A percentile compares a stretch with the other conserved stretches of the same genome.
These are phyloP conservation scores for Siniperca knerii DNA, from an alignment of 2,113 vertebrate species.

Conservation along the genomic window DNA sequence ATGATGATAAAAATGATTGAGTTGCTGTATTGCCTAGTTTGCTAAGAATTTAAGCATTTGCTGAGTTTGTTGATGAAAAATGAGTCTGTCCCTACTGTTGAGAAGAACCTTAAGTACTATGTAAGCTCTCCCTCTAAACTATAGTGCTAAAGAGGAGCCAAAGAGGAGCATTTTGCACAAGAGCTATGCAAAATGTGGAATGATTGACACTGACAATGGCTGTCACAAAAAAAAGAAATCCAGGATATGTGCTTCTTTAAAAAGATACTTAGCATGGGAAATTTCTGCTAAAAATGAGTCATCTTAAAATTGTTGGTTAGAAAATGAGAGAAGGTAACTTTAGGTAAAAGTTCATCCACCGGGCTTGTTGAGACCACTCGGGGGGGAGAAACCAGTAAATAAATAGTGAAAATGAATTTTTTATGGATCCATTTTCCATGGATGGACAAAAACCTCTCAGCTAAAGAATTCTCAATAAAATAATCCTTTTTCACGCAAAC, in stretches of 20 bases:
- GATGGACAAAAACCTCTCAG: conserved; percentile 24
- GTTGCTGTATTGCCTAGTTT: not conserved
- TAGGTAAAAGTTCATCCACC: conserved; percentile 20
- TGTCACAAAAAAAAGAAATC: not conserved
- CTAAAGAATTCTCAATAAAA: conserved; percentile 39
- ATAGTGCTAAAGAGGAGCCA: not conserved
- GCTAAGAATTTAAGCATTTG: not conserved
- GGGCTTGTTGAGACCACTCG: not conserved
- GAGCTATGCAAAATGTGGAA: not conserved
- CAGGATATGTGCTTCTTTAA: not conserved
- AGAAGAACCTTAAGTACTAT: not conserved
- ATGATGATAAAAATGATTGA: not conserved
- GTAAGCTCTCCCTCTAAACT: not conserved
- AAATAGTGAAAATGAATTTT: conserved; percentile 6
- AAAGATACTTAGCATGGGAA: not conserved
- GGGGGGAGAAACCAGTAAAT: not conserved
- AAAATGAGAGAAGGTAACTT: conserved; percentile 2
- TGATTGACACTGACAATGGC: conserved; percentile 1
- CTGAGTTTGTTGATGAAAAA: not conserved
- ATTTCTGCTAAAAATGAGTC: not conserved
- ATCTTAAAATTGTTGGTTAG: conserved; percentile 1
- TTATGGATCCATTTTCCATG: conserved; percentile 24
- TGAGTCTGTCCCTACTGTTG: not conserved
- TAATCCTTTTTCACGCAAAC: conserved; percentile 57
- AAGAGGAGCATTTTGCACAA: not conserved